phyloP scores from a whole-genome alignment of 2,113 vertebrate genomes.

The Scatophagus argus region DNA sequence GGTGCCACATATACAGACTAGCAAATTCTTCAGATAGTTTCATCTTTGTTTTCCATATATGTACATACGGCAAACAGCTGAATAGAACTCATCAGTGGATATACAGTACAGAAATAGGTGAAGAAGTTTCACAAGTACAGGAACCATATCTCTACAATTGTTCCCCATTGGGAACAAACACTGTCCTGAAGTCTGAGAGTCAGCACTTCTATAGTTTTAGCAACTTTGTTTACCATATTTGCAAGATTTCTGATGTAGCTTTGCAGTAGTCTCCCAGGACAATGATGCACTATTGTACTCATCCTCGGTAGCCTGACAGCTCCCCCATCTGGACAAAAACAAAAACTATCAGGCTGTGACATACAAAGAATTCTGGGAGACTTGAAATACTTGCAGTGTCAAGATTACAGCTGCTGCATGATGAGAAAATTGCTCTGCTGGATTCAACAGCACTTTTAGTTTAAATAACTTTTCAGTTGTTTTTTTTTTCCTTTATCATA shows the following conservation, averaged over 20 bases:
- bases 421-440: constrained; percentile 23
- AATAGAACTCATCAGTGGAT: constrained; percentile 13
- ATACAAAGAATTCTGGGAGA: constrained; percentile 14
- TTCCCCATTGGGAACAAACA: constrained; percentile 51
- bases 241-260: constrained; percentile 56
- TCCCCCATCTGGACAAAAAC: constrained; percentile 72
- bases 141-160: constrained; percentile 17
- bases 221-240: constrained; percentile 66
- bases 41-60: constrained; percentile 1
- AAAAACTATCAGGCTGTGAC: not conserved
- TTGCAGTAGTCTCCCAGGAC: constrained; percentile 62
- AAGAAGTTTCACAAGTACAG: constrained; percentile 32
- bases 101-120: constrained; percentile 8
- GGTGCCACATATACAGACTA: constrained; percentile 10
- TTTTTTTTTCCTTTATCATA: constrained; percentile 5
- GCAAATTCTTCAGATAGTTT: not conserved
- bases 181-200: constrained; percentile 50
- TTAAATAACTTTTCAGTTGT: not conserved
- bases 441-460: constrained; percentile 1
- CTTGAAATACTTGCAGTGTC: constrained; percentile 18
- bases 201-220: constrained; percentile 64
- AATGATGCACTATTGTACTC: constrained; percentile 7
- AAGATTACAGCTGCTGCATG: constrained; percentile 48
- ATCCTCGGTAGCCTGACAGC: constrained; percentile 63
- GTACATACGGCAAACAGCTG: constrained; percentile 7